Conservation (phyloP, 2,113 vertebrate genomes). For the Pungitius pungitius region DNA sequence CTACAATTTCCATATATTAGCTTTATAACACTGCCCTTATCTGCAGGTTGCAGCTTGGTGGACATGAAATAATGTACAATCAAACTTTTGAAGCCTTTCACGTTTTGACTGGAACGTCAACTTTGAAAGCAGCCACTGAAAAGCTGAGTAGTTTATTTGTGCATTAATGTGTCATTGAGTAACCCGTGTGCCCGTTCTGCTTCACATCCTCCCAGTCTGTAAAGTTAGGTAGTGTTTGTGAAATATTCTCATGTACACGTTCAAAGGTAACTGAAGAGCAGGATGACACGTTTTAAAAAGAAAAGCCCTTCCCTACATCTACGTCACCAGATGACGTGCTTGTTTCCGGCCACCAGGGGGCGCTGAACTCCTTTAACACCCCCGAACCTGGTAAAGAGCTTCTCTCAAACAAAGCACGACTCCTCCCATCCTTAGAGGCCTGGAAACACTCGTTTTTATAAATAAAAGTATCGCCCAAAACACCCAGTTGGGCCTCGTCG, state of each 20-base stretch:
- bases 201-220: too few relatives aligned
- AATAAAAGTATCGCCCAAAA: constrained; percentile 6
- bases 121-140: neutral
- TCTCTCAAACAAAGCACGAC: neutral
- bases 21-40: neutral
- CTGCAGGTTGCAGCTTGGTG: too few relatives aligned
- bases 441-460: constrained; percentile 17
- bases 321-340: neutral
- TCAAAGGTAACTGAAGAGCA: neutral
- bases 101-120: neutral
- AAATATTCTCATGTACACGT: neutral
- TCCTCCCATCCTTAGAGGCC: neutral
- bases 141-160: neutral
- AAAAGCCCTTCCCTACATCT: neutral
- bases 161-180: neutral
- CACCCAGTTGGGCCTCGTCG: neutral
- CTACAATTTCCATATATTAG: neutral
- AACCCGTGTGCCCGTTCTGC: neutral
- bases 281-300: neutral
- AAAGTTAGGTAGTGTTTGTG: neutral
- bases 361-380: neutral
- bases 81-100: neutral
- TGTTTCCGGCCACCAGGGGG: constrained; percentile 44
- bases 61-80: neutral
- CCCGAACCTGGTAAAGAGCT: neutral